Percentiles rank a stretch among this genome's conserved stretches.
phyloP scores from a whole-genome alignment of 2,888 invertebrate genomes.

The Acleris laterana region DNA sequence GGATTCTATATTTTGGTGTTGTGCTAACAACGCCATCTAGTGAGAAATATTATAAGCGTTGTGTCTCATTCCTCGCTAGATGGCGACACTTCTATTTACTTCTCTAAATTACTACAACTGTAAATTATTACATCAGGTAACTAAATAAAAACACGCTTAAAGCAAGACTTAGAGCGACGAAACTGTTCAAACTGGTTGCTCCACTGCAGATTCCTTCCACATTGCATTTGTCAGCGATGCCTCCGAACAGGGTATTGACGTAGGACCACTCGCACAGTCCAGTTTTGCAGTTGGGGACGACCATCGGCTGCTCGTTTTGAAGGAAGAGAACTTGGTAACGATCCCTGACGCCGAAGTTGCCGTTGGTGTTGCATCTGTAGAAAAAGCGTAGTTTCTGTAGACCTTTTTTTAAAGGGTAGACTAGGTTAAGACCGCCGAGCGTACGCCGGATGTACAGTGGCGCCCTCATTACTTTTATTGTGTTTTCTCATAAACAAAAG shows the following conservation, averaged over 20 bases:
- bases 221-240: conserved; percentile 83
- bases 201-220: conserved; percentile 80
- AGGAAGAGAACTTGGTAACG: conserved; percentile 85
- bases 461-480: too few relatives aligned
- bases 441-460: too few relatives aligned
- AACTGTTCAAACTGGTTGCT: conserved; percentile 47
- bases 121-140: conserved; percentile 28
- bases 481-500: too few relatives aligned
- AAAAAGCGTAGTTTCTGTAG: not conserved
- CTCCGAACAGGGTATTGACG: conserved; percentile 84
- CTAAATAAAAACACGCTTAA: conserved; percentile 43
- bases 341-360: conserved; percentile 71
- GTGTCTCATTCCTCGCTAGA: too few relatives aligned
- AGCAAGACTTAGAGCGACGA: conserved; percentile 46
- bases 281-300: conserved; percentile 88
- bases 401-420: too few relatives aligned
- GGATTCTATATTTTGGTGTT: too few relatives aligned
- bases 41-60: too few relatives aligned
- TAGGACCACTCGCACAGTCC: conserved; percentile 91
- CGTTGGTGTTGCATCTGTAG: conserved; percentile 83
- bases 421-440: too few relatives aligned
- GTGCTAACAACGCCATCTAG: too few relatives aligned
- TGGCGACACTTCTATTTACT: too few relatives aligned
- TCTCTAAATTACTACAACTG: not conserved
- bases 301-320: conserved; percentile 88